Evolutionary conservation across 2,888 invertebrate genomes (phyloP), one percentile per base, ranked within the genome.

Genomic region (Agrilus mali): DNA sequence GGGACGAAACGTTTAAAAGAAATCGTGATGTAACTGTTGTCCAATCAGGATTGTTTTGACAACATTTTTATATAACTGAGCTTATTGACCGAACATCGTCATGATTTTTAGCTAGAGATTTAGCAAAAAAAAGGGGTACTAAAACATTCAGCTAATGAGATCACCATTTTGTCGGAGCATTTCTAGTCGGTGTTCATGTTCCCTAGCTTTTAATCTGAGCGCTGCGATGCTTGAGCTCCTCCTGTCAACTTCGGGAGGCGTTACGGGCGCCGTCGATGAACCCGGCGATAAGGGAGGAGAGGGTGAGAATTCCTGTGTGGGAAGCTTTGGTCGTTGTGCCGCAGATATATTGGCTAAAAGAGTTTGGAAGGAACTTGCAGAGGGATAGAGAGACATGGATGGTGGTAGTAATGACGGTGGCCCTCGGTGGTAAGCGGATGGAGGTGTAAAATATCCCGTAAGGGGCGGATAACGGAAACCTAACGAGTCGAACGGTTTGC

Each of bases 211-310:
- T 56, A 89, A 74, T 51, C 93, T 72, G 33, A 93, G 68, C 0
- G 87, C 84, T 1, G 89, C 90, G 55, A 92, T 92, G 58, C 90
- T 90, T 27, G 86, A 87, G 55, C 85, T 86, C 55, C 89, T 71
- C 51, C 88, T 72, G 64, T 89, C 88, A 44, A 86, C 81, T 50
- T 87, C 86, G 20, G 80, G 83, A 3, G 65, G 53, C 4, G 64
- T 60, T 12, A 62, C 60, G 4, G 60, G 52, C 1, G 74, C 72
- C 53, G 69, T 46, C 2, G 58, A 58, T 2, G 52, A 48, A 7
- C 73, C 70, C 10, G 76, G 74, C 1, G 77, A 74, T 47, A 66
- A 63, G 53, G 59, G 66, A 14, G 77, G 77, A 4, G 77, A 77
- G 2, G 73, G 68, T 0, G 72, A 68, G 12, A 61, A 59, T 64